Evolutionary conservation across 2,797 vertebrate genomes (phyloP).

Genomic region (Cephalopachus bancanus): DNA sequence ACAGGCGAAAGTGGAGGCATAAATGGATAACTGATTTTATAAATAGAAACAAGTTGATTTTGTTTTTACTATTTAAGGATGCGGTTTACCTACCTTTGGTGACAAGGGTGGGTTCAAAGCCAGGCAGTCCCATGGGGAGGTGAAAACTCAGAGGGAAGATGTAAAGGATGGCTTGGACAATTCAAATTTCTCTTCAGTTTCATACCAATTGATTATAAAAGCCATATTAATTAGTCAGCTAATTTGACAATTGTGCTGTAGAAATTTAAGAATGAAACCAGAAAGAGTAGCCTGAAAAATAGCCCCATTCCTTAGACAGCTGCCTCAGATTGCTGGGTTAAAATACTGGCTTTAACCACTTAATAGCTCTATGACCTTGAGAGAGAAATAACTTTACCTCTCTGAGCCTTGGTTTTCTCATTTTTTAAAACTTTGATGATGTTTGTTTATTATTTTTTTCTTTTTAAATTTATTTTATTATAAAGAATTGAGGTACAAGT

Average conservation of each 20-base stretch:
- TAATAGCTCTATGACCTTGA: neutral
- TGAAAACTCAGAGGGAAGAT: constrained; percentile 30
- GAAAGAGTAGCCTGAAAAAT: constrained; percentile 28
- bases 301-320: neutral
- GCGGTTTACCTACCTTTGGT: constrained; percentile 14
- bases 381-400: constrained; percentile 10
- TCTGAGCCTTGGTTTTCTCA: neutral
- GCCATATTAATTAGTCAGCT: neutral
- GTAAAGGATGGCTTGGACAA: neutral
- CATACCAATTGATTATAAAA: constrained; percentile 29
- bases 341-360: constrained; percentile 49
- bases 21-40: constrained; percentile 17
- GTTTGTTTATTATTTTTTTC: too few relatives aligned
- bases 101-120: neutral
- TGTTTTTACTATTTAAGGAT: constrained; percentile 57
- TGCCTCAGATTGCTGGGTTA: neutral
- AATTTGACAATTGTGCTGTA: constrained; percentile 19
- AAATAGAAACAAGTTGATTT: constrained; percentile 31
- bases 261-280: constrained; percentile 56
- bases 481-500: too few relatives aligned
- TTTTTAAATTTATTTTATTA: too few relatives aligned
- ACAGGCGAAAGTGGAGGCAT: neutral
- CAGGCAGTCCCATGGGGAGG: neutral
- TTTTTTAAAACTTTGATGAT: too few relatives aligned
- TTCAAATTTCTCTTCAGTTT: constrained; percentile 51